phyloP scores from a whole-genome alignment of 1,140 invertebrate species.

The Maconellicoccus hirsutus region DNA sequence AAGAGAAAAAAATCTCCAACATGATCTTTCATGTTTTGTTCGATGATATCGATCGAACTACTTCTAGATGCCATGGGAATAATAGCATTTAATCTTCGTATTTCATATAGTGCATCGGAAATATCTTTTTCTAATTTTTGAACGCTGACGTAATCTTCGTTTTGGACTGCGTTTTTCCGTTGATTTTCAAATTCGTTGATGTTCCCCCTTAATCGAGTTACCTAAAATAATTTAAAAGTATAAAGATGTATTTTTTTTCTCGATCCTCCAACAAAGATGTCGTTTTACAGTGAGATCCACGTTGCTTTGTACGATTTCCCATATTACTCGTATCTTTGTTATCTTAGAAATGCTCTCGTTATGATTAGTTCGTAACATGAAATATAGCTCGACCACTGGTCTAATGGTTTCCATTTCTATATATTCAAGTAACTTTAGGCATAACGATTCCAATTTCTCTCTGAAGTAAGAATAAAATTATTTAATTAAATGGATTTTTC shows the following conservation, averaged over 20 bases:
- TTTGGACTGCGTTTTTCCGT: neutral
- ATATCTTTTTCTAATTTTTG: neutral
- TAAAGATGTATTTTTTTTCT: neutral
- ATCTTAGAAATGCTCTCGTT: slow-evolving; percentile 1
- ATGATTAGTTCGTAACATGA: neutral
- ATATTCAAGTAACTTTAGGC: neutral
- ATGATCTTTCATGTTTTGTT: too few species aligned
- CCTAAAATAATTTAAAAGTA: neutral
- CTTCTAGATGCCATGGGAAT: neutral
- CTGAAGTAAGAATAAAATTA: neutral
- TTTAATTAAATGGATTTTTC: too few species aligned
- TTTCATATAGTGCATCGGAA: neutral
- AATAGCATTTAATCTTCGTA: neutral
- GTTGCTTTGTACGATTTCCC: too few species aligned
- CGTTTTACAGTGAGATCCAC: too few species aligned
- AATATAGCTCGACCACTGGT: slow-evolving; percentile 4
- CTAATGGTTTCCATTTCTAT: slow-evolving; percentile 6
- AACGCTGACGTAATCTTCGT: neutral
- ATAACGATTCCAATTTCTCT: neutral
- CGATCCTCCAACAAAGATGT: too few species aligned
- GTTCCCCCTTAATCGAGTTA: neutral
- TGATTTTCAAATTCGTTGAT: neutral
- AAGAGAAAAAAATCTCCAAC: too few species aligned
- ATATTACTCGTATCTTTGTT: neutral
- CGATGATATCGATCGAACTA: too few species aligned